Percentiles rank a stretch among this genome's conserved stretches.
phyloP scores from a whole-genome alignment of 2,797 vertebrate genomes.

The Schizothorax lantsangensis region DNA sequence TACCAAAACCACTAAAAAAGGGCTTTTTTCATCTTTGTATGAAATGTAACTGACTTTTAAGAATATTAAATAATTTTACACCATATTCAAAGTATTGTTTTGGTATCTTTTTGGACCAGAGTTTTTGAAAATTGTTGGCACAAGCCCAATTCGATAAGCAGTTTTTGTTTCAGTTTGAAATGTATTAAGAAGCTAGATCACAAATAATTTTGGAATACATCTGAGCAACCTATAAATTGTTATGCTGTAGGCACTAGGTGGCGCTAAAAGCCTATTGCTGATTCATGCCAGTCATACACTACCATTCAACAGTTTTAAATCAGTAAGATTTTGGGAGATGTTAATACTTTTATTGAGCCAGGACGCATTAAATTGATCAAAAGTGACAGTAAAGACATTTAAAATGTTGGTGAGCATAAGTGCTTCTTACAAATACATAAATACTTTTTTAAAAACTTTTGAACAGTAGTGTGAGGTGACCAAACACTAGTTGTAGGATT shows the following conservation, averaged over 20 bases:
- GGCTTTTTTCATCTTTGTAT: not conserved
- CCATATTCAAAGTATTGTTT: not conserved
- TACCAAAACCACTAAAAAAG: conserved; percentile 1
- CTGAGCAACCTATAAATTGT: not conserved
- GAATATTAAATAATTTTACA: conserved; percentile 1
- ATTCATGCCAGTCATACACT: not conserved
- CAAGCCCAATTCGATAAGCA: not conserved
- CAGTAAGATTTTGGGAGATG: not conserved
- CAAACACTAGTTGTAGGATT: not conserved
- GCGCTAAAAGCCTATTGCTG: not conserved
- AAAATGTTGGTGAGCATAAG: not conserved
- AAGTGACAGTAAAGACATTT: not conserved
- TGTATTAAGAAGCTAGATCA: not conserved
- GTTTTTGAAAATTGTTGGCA: not conserved
- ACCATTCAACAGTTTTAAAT: not conserved
- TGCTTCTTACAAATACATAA: not conserved
- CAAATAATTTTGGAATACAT: not conserved
- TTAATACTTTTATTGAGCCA: not conserved
- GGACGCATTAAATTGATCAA: not conserved
- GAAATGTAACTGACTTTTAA: conserved; percentile 3
- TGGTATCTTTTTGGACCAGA: not conserved
- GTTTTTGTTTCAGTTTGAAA: not conserved
- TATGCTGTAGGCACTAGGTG: conserved; percentile 11
- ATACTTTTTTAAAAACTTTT: not conserved
- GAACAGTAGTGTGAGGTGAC: not conserved